Evolutionary conservation across 2,113 vertebrate species (phyloP).

Genomic region (Epinephelus cyanopodus): DNA sequence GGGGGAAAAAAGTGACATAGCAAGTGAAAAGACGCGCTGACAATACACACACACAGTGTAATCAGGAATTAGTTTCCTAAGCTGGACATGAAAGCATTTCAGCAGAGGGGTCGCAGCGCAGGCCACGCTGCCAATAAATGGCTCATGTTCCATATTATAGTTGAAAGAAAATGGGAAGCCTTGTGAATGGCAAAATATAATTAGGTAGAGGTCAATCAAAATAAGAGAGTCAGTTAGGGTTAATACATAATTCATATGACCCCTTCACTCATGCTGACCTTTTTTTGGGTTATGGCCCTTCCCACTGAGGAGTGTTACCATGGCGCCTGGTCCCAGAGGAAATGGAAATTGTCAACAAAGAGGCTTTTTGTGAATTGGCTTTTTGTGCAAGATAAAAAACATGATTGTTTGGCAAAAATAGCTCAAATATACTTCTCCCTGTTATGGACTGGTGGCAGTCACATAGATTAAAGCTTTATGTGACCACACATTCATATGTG

Average conservation of each 20-base stretch:
- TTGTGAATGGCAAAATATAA: conserved; percentile 58
- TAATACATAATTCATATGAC: conserved; percentile 82
- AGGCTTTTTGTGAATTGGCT: conserved; percentile 58
- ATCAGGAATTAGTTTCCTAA: conserved; percentile 57
- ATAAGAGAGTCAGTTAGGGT: conserved; percentile 44
- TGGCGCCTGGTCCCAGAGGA: conserved; percentile 58
- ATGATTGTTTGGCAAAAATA: conserved; percentile 63
- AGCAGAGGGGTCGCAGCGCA: conserved; percentile 34
- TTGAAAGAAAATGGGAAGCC: conserved; percentile 42
- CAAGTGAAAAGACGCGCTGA: conserved; percentile 3
- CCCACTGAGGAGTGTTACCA: conserved; percentile 58
- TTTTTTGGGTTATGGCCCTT: conserved; percentile 25
- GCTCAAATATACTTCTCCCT: not conserved
- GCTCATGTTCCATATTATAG: conserved; percentile 56
- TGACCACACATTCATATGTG: not conserved
- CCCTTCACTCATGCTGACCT: conserved; percentile 55
- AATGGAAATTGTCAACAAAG: conserved; percentile 77
- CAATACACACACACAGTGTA: conserved; percentile 1
- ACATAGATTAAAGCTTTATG: not conserved
- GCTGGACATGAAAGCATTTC: conserved; percentile 52
- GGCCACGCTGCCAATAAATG: conserved; percentile 28
- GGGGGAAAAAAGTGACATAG: conserved; percentile 1
- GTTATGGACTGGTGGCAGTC: conserved; percentile 9
- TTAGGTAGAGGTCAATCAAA: conserved; percentile 56
- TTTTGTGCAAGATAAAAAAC: conserved; percentile 51